phyloP scores from a whole-genome alignment of 2,797 vertebrate genomes.

The Eulemur coronatus region DNA sequence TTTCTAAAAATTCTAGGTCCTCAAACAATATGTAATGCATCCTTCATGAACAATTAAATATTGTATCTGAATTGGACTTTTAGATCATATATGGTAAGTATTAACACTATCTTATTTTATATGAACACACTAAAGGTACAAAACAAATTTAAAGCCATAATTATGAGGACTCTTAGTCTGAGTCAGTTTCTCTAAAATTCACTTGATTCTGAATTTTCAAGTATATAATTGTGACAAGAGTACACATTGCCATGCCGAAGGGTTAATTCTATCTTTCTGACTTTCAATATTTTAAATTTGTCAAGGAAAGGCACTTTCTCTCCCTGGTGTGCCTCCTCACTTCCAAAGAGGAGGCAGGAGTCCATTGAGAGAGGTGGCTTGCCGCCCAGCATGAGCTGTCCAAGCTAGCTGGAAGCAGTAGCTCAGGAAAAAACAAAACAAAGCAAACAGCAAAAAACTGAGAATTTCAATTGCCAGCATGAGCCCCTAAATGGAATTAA shows the following conservation, averaged over 20 bases:
- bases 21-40: background rate
- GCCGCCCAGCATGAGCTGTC: slow-evolving; percentile 5
- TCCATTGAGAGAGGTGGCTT: background rate
- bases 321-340: background rate
- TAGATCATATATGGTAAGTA: background rate
- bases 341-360: slow-evolving; percentile 40
- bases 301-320: background rate
- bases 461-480: slow-evolving; percentile 45
- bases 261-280: background rate
- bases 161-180: background rate
- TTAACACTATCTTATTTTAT: background rate
- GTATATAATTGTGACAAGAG: slow-evolving; percentile 1
- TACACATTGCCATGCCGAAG: background rate
- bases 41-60: background rate
- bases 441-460: background rate
- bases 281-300: slow-evolving; percentile 35
- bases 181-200: background rate
- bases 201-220: slow-evolving; percentile 46
- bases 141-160: background rate
- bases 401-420: background rate
- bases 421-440: background rate
- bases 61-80: background rate
- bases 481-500: slow-evolving; percentile 51
- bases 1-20: background rate
- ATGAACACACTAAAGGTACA: background rate